phyloP scores from a whole-genome alignment of 2,113 vertebrate genomes.

The Nettapus auritus region DNA sequence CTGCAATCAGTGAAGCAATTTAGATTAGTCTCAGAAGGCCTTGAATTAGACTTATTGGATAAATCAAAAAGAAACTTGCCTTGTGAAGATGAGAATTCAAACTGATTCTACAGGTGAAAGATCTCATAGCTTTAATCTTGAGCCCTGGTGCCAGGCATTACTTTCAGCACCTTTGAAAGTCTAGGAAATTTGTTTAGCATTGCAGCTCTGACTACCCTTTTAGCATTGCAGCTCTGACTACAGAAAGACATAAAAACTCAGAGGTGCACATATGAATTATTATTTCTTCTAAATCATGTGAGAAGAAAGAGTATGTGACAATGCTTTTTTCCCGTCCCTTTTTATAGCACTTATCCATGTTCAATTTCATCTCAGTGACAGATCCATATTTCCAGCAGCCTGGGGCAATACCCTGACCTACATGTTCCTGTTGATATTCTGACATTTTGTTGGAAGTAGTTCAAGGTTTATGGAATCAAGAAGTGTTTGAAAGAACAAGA shows the following conservation, averaged over 20 bases:
- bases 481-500: background rate
- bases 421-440: background rate
- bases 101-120: background rate
- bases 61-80: background rate
- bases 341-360: background rate
- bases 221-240: background rate
- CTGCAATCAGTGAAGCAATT: background rate
- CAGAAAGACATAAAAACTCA: background rate
- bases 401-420: background rate
- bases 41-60: background rate
- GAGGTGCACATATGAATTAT: background rate
- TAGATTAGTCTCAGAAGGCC: background rate
- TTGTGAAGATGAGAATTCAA: background rate
- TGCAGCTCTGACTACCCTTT: background rate
- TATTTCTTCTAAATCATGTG: background rate
- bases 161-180: background rate
- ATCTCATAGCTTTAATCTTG: rapidly evolving
- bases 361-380: background rate
- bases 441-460: background rate
- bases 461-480: background rate
- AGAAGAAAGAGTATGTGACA: background rate
- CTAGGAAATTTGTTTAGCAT: background rate
- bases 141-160: background rate
- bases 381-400: background rate
- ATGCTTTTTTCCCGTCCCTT: background rate